Evolutionary conservation across 92 coral and sea anemone species (phyloP).

Genomic region (Virgularia gustaviana): DNA sequence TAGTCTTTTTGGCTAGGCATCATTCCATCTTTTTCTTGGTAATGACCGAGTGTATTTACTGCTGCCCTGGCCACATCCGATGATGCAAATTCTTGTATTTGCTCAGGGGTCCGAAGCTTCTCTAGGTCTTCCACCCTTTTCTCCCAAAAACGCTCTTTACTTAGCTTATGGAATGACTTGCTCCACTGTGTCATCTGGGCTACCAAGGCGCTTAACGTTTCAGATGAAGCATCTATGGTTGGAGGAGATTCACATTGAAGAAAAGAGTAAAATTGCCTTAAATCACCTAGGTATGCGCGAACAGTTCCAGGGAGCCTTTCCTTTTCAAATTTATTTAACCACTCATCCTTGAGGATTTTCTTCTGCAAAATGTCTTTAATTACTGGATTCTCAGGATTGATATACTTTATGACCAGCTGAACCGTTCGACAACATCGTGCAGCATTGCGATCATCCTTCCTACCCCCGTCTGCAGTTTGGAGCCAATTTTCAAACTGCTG

Average conservation of each 20-base stretch:
- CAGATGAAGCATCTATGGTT: background rate
- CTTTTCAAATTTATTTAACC: slow-evolving; percentile 41
- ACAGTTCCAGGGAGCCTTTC: slow-evolving; percentile 46
- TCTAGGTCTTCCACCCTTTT: no score
- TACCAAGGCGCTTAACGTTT: background rate
- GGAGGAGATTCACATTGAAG: background rate
- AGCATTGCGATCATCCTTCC: slow-evolving; percentile 34
- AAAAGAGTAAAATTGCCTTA: background rate
- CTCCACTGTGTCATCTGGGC: background rate
- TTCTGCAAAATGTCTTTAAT: slow-evolving; percentile 27
- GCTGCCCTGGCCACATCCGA: no score
- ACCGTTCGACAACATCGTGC: slow-evolving; percentile 42
- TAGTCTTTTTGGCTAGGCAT: no score
- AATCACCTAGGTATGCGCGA: slow-evolving; percentile 43
- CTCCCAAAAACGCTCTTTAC: no score
- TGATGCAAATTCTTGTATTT: no score
- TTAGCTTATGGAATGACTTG: slow-evolving; percentile 26
- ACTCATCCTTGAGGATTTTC: slow-evolving; percentile 38
- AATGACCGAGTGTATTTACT: no score
- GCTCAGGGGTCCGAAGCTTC: no score
- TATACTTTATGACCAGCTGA: slow-evolving; percentile 19
- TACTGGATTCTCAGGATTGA: slow-evolving; percentile 36
- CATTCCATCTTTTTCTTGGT: no score
- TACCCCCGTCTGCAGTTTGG: slow-evolving; percentile 51
- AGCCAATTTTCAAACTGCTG: slow-evolving; percentile 50